Percentiles rank a stretch among this genome's conserved stretches.
Conservation (phyloP, 2,888 invertebrate genomes). For the Megalurothrips usitatus region DNA sequence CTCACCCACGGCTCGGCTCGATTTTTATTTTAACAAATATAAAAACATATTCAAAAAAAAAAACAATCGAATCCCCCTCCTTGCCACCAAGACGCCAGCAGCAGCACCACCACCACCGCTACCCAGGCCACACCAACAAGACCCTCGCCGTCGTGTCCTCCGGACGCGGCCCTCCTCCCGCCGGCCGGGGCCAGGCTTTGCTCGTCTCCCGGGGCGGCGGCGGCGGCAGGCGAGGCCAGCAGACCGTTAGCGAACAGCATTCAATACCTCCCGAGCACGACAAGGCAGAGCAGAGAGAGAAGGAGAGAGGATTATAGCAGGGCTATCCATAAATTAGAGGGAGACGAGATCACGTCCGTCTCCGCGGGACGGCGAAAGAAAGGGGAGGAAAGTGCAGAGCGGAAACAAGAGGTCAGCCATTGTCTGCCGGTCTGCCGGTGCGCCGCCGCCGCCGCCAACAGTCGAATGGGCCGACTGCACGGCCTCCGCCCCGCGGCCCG, state of each 20-base stretch:
- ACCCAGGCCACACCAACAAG: not conserved
- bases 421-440: not conserved
- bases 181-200: not conserved
- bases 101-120: not conserved
- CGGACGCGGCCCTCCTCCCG: not conserved
- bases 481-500: too few species aligned
- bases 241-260: conserved; percentile 12
- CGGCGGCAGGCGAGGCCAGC: not conserved
- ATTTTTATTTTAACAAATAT: not conserved
- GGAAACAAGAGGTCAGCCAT: not conserved
- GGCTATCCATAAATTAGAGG: not conserved
- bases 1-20: too few species aligned
- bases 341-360: not conserved
- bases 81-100: not conserved
- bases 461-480: too few species aligned
- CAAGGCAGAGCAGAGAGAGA: not conserved
- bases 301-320: conserved; percentile 4
- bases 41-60: too few species aligned
- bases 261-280: not conserved
- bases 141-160: not conserved
- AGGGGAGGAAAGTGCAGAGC: not conserved
- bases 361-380: not conserved
- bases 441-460: not conserved
- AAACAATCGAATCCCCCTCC: not conserved
- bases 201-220: not conserved